Percentiles rank a stretch among this genome's conserved stretches.
Evolutionary conservation across 2,888 invertebrate genomes (phyloP).

Genomic region (Acanthosoma haemorrhoidale): DNA sequence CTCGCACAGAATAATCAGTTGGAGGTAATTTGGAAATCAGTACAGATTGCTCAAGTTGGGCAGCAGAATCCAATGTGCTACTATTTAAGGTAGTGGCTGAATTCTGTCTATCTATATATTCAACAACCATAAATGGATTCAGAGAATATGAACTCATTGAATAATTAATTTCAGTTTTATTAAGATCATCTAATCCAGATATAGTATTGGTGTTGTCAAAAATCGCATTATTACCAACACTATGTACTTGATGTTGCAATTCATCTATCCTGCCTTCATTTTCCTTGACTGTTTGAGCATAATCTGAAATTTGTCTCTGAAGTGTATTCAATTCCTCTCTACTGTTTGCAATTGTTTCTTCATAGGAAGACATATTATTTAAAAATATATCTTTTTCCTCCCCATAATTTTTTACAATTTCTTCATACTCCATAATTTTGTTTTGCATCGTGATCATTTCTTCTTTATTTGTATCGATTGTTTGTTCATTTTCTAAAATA

Average conservation of each 20-base stretch:
- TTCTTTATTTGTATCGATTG: not conserved
- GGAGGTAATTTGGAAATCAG: not conserved
- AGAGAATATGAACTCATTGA: not conserved
- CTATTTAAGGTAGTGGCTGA: not conserved
- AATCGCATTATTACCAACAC: too few species aligned
- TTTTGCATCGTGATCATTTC: not conserved
- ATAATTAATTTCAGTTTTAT: too few species aligned
- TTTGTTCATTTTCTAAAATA: not conserved
- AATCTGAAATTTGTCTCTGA: too few species aligned
- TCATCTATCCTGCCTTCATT: too few species aligned
- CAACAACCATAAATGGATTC: not conserved
- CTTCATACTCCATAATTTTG: not conserved
- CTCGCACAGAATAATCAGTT: not conserved
- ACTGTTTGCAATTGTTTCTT: not conserved
- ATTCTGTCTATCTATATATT: not conserved
- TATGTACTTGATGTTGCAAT: too few species aligned
- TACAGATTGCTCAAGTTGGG: constrained; percentile 1
- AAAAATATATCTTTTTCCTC: not conserved
- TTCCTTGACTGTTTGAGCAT: too few species aligned
- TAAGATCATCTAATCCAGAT: too few species aligned
- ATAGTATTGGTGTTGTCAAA: too few species aligned
- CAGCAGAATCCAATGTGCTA: not conserved
- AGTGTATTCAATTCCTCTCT: not conserved
- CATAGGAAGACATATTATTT: not conserved
- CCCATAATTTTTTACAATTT: not conserved